Conservation (phyloP, 2,888 invertebrate genomes). For the Orthonevra nobilis region DNA sequence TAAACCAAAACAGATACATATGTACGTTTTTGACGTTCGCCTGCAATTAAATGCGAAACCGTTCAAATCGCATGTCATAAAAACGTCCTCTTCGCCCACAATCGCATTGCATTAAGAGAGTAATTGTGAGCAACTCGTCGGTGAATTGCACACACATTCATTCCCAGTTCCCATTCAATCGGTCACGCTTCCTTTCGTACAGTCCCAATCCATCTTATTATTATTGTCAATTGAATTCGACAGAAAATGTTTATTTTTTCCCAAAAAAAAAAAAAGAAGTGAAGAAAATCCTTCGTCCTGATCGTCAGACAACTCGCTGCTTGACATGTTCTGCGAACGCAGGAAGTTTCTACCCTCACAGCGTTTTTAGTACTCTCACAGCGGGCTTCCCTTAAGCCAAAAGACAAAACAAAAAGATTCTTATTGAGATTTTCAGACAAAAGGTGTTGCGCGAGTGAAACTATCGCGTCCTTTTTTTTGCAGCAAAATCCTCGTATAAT, state of each 20-base stretch:
- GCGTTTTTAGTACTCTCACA: constrained; percentile 35
- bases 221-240: constrained; percentile 49
- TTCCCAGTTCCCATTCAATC: constrained; percentile 32
- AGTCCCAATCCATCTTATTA: constrained; percentile 12
- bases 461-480: constrained; percentile 49
- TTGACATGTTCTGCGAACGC: constrained; percentile 59
- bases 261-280: background rate
- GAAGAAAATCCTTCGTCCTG: constrained; percentile 5
- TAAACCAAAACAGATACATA: constrained; percentile 9
- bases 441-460: constrained; percentile 51
- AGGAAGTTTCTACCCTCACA: constrained; percentile 54
- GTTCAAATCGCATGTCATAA: constrained; percentile 58
- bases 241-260: constrained; percentile 29
- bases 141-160: constrained; percentile 1
- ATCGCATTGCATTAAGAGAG: constrained; percentile 54
- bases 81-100: constrained; percentile 62
- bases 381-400: constrained; percentile 24
- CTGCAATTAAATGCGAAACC: constrained; percentile 63
- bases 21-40: constrained; percentile 28
- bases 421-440: constrained; percentile 43
- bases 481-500: too few relatives aligned
- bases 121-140: constrained; percentile 33
- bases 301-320: constrained; percentile 34
- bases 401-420: constrained; percentile 7
- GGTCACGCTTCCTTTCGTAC: constrained; percentile 61